Evolutionary conservation across 2,797 vertebrate species (phyloP).

Genomic region (Gymnocypris eckloni): DNA sequence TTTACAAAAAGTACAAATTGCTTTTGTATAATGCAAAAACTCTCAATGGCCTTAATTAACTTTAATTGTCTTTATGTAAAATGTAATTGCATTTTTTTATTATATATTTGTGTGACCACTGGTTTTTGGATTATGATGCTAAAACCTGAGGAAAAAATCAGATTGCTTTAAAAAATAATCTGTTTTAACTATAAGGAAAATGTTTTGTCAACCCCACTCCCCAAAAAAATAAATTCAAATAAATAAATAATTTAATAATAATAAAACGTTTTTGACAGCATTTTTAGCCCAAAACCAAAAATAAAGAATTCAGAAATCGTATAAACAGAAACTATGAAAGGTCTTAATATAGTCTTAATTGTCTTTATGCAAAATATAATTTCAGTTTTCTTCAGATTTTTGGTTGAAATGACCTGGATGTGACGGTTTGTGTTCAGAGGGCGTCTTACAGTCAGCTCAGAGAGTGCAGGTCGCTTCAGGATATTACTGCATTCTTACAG

Average conservation of each 20-base stretch:
- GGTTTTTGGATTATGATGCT: background rate
- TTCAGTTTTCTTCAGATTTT: background rate
- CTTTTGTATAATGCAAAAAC: background rate
- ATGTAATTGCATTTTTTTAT: background rate
- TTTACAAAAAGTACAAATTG: background rate
- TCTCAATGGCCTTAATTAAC: no score
- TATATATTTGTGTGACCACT: background rate
- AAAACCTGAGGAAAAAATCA: no score
- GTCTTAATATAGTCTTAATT: background rate
- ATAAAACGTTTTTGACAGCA: background rate
- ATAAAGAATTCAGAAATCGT: background rate
- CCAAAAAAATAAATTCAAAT: no score
- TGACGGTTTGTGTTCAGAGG: background rate
- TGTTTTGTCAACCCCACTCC: background rate
- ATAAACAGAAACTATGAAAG: background rate
- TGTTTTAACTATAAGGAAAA: background rate
- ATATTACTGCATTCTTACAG: slow-evolving; percentile 58
- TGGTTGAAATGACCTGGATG: background rate
- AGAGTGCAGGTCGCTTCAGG: slow-evolving; percentile 59
- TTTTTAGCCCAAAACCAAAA: background rate
- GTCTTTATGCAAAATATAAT: background rate
- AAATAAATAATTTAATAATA: no score
- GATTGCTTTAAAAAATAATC: background rate
- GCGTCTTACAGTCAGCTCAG: slow-evolving; percentile 59
- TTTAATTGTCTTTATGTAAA: no score